Evolutionary conservation across 2,797 vertebrate genomes (phyloP).

Genomic region (Pipistrellus pipistrellus): DNA sequence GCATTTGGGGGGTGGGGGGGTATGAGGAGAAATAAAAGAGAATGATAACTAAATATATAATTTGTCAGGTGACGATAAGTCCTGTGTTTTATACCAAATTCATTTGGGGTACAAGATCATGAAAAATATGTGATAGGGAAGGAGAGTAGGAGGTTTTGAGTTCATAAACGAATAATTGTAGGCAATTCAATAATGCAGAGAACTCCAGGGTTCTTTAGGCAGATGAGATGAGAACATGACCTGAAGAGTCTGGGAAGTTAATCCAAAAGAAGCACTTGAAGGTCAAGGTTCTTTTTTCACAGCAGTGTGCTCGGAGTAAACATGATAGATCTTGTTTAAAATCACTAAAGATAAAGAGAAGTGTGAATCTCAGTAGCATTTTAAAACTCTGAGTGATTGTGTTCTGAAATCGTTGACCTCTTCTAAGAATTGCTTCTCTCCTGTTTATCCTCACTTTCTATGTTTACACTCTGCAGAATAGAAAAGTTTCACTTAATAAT

Average conservation of each 20-base stretch:
- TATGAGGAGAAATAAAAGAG: background rate
- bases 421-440: background rate
- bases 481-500: background rate
- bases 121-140: background rate
- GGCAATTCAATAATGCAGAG: background rate
- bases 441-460: slow-evolving; percentile 18
- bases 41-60: background rate
- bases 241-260: background rate
- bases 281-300: background rate
- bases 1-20: background rate
- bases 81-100: slow-evolving; percentile 31
- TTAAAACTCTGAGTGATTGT: slow-evolving; percentile 2
- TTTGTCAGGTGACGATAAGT: background rate
- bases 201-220: background rate
- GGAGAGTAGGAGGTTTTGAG: background rate
- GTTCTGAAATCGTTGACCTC: background rate
- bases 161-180: background rate
- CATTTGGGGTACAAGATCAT: background rate
- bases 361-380: background rate
- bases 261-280: background rate
- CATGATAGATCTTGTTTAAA: background rate
- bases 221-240: background rate
- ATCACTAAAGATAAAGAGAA: background rate
- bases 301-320: background rate
- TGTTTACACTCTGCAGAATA: background rate